Percentiles rank a stretch among this genome's conserved stretches.
phyloP scores from a whole-genome alignment of 2,797 vertebrate genomes.

The Falco biarmicus region DNA sequence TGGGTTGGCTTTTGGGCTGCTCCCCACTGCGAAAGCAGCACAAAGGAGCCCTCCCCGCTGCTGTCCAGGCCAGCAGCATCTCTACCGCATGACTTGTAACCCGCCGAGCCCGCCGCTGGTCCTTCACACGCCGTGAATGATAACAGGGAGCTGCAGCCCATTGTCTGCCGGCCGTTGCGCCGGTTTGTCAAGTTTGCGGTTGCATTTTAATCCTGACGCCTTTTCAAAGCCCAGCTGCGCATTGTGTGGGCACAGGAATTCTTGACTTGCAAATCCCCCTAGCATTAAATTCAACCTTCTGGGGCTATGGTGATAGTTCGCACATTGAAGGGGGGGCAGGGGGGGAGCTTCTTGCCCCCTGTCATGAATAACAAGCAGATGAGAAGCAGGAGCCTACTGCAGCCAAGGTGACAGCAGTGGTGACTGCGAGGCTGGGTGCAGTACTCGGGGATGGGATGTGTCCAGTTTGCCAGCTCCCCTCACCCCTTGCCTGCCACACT shows the following conservation, averaged over 20 bases:
- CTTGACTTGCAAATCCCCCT: constrained; percentile 68
- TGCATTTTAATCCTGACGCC: constrained; percentile 67
- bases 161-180: constrained; percentile 48
- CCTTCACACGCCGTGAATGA: constrained; percentile 53
- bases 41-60: constrained; percentile 52
- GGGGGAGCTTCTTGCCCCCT: constrained; percentile 31
- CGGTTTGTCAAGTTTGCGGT: constrained; percentile 62
- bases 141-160: constrained; percentile 52
- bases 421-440: not conserved
- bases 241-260: constrained; percentile 68
- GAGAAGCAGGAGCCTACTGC: constrained; percentile 27
- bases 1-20: not conserved
- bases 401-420: constrained; percentile 28
- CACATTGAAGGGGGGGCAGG: not conserved
- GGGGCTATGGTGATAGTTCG: constrained; percentile 35
- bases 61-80: constrained; percentile 46
- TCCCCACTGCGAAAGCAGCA: constrained; percentile 18
- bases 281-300: constrained; percentile 71
- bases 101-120: constrained; percentile 9
- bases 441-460: not conserved
- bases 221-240: constrained; percentile 64
- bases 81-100: constrained; percentile 44
- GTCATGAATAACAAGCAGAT: constrained; percentile 69
- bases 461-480: not conserved
- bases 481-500: not conserved